Conservation (phyloP, 2,797 vertebrate species). For the Apodemus agrarius region DNA sequence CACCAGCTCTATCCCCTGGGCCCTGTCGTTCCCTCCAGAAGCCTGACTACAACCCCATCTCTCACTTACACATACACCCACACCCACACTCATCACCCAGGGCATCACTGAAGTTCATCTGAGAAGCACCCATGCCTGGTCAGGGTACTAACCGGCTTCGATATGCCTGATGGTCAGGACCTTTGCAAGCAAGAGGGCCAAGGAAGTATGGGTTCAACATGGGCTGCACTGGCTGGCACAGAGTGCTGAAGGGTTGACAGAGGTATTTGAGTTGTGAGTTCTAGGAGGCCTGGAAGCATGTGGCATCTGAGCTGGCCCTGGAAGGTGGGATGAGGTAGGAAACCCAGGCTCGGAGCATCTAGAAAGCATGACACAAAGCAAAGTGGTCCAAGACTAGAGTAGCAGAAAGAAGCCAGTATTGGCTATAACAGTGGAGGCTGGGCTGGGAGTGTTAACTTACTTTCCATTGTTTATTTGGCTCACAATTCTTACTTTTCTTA, state of each 20-base stretch:
- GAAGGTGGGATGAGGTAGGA: neutral
- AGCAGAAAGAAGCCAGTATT: neutral
- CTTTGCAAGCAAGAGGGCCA: no score
- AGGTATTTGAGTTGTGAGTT: neutral
- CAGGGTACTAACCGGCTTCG: neutral
- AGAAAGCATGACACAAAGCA: rapidly evolving
- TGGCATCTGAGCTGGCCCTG: neutral
- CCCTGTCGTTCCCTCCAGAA: neutral
- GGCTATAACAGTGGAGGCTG: neutral
- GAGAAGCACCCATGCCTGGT: rapidly evolving
- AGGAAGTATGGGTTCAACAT: rapidly evolving
- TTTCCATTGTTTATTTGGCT: neutral
- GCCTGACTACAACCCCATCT: neutral
- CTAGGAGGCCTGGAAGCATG: neutral
- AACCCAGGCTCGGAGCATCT: rapidly evolving
- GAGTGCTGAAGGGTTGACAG: neutral
- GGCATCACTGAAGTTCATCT: neutral
- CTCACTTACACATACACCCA: neutral
- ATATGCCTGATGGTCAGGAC: neutral
- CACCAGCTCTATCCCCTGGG: rapidly evolving
- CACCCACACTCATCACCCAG: neutral
- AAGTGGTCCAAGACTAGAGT: neutral
- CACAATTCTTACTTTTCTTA: neutral
- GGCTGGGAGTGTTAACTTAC: neutral
- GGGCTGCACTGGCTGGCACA: rapidly evolving